Base-by-base conservation (phyloP, 2,113 vertebrate genomes). In the Carollia perspicillata region DNA sequence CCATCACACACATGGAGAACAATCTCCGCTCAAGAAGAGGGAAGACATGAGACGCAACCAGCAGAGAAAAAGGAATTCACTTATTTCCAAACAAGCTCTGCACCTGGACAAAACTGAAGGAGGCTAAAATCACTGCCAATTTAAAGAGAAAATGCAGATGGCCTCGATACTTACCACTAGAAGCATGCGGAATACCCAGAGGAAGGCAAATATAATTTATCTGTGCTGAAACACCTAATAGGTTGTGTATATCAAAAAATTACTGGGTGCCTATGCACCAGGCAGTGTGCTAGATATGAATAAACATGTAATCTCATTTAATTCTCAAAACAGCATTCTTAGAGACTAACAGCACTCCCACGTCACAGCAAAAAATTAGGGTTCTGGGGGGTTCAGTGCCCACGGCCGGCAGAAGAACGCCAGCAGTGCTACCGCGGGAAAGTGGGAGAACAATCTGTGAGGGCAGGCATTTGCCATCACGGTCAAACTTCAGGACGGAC, bases 401-500 rank as follows among this genome's bases (percentile, higher is more conserved):
- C 77, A 84, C 30, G 86, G 74, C 37, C 58, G 30, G 60, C 63
- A 74, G 77, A 63, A 20, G 49, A 68, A 53, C 16, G 35, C 28
- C 12, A 13, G 84, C 2, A 2, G 26, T 5, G 5, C 26, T 8
- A 14, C 65, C 3, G 0, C 51, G 22, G 33, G 60, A 55, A 95
- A 90, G 81, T 35, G 26, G 97, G 12, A 72, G 78, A 89, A 90
- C 95, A 93, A 97, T 90, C 94, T 98, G 98, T 97, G 97, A 98
- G 98, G 98, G 98, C 98, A 99, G 99, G 98, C 97, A 98, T 55
- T 2, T 14, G 28, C 97, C 97, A 98, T 97, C 97, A 98, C 98
- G 96, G 98, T 97, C 98, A 99, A 98, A 98, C 96, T 58, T 35
- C 91, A 98, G 98, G 97, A 96, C 49, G 77, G 97, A 97, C 97